Evolutionary conservation across 64 coral and sea anemone species (phyloP).

Genomic region (Actinia tenebrosa): DNA sequence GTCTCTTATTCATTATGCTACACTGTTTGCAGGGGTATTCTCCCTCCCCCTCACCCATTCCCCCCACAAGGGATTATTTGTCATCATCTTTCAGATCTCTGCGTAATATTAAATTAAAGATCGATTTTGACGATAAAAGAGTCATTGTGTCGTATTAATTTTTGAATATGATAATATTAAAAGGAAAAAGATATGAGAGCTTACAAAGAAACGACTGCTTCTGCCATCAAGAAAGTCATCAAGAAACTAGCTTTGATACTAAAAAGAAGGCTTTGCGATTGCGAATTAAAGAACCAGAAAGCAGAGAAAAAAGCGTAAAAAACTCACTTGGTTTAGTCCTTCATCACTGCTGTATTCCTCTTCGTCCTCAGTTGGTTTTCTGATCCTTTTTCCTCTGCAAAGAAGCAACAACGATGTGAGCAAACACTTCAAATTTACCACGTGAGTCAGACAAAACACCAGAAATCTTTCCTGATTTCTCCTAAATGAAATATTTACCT

Average conservation of each 20-base stretch:
- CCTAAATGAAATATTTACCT: slow-evolving; percentile 18
- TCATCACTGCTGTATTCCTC: slow-evolving; percentile 31
- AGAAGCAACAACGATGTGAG: neutral
- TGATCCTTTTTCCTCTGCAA: neutral
- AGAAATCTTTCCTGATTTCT: neutral
- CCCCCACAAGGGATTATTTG: neutral
- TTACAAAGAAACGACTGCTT: too few species aligned
- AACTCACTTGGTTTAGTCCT: slow-evolving; percentile 50
- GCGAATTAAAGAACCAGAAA: neutral
- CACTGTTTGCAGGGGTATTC: too few species aligned
- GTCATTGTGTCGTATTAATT: too few species aligned
- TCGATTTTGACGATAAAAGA: too few species aligned
- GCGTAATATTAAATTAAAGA: too few species aligned
- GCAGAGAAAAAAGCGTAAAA: neutral
- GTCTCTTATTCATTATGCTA: too few species aligned
- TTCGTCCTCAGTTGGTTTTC: neutral
- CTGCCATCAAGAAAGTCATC: too few species aligned
- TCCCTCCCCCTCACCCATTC: neutral
- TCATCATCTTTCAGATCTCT: too few species aligned
- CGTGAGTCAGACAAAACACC: neutral
- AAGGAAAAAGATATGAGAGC: too few species aligned
- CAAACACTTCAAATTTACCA: neutral
- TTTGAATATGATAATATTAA: too few species aligned
- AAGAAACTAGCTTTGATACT: neutral
- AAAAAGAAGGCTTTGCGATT: neutral